Conservation (phyloP, 1,140 invertebrate genomes). For the Ostrea edulis region DNA sequence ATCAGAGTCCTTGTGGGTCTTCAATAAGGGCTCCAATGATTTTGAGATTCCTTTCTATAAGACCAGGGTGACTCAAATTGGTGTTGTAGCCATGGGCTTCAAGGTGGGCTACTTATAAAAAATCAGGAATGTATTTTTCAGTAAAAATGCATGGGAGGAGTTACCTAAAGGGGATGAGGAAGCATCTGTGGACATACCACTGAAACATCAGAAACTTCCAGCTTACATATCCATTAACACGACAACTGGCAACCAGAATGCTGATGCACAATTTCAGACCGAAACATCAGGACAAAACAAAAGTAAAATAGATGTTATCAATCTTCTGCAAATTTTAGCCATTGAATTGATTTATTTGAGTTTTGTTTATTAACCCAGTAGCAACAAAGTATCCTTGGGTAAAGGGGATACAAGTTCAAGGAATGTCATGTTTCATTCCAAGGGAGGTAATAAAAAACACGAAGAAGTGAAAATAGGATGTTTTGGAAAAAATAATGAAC, state of each 20-base stretch:
- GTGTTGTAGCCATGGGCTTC: neutral
- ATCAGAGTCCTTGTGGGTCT: too few species aligned
- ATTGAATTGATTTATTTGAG: too few species aligned
- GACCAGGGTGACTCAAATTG: neutral
- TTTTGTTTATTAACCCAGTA: too few species aligned
- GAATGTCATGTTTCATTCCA: too few species aligned
- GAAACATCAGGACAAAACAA: constrained; percentile 28
- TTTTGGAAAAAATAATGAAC: too few species aligned
- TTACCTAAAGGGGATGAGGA: constrained; percentile 11
- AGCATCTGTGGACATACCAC: constrained; percentile 34
- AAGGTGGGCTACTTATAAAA: neutral
- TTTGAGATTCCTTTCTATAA: too few species aligned
- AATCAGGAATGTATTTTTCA: neutral
- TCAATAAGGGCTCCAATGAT: too few species aligned
- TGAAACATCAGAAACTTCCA: constrained; percentile 54
- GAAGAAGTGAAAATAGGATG: too few species aligned
- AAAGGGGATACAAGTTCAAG: too few species aligned
- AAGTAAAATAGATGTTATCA: neutral
- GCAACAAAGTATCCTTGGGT: too few species aligned
- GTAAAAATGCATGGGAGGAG: neutral
- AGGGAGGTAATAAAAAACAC: too few species aligned
- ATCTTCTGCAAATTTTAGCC: too few species aligned
- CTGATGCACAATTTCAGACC: neutral
- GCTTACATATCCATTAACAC: constrained; percentile 57
- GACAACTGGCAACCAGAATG: neutral